Percentiles rank a stretch among this genome's conserved stretches.
Evolutionary conservation across 2,888 invertebrate species (phyloP).

Genomic region (Pachliopta kotzebuea): DNA sequence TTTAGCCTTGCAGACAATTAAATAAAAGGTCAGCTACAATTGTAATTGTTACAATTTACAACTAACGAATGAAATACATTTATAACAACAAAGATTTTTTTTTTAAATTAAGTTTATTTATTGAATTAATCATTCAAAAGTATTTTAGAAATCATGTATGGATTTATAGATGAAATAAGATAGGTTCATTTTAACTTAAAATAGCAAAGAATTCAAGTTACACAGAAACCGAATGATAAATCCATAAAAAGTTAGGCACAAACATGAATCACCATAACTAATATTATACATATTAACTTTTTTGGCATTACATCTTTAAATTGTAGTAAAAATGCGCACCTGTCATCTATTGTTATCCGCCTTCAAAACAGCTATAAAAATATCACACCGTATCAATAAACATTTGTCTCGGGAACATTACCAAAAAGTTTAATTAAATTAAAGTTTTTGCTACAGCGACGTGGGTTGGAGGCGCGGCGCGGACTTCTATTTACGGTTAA

Average conservation of each 20-base stretch:
- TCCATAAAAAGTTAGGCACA: too few species aligned
- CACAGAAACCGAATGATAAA: background rate
- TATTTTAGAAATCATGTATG: background rate
- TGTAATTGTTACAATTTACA: background rate
- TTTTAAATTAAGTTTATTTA: too few species aligned
- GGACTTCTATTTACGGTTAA: slow-evolving; percentile 68
- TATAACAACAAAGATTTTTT: too few species aligned
- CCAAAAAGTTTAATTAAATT: slow-evolving; percentile 34
- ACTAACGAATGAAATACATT: background rate
- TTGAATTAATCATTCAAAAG: background rate
- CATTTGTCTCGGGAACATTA: too few species aligned
- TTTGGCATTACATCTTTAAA: too few species aligned
- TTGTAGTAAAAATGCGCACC: too few species aligned
- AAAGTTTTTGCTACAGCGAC: slow-evolving; percentile 45
- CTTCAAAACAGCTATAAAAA: too few species aligned
- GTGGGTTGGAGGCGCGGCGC: slow-evolving; percentile 62
- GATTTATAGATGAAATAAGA: background rate
- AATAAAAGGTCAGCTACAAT: slow-evolving; percentile 2
- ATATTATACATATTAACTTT: too few species aligned
- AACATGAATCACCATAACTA: too few species aligned
- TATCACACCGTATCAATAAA: too few species aligned
- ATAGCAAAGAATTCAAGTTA: background rate
- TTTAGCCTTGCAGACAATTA: background rate
- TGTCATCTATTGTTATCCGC: too few species aligned
- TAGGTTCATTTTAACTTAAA: background rate